phyloP scores from a whole-genome alignment of 1,140 invertebrate genomes.

The Sogatella furcifera region DNA sequence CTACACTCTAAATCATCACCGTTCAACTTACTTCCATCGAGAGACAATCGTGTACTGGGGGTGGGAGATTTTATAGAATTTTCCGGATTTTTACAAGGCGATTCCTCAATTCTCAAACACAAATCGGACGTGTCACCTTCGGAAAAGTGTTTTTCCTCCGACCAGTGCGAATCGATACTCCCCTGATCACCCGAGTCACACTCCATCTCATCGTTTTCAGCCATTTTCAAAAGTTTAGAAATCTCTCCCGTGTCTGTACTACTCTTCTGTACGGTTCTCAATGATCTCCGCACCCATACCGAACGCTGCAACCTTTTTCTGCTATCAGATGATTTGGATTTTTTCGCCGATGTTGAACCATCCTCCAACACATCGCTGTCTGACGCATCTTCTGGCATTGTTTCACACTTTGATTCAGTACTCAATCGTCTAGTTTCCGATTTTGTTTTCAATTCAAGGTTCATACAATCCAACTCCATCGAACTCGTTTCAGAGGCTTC shows the following conservation, averaged over 20 bases:
- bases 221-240: not conserved
- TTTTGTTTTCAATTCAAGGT: no score
- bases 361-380: not conserved
- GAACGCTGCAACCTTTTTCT: not conserved
- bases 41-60: no score
- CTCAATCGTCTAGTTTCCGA: not conserved
- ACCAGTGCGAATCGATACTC: not conserved
- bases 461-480: not conserved
- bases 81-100: not conserved
- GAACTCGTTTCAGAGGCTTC: no score
- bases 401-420: not conserved
- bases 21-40: no score
- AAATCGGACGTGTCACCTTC: not conserved
- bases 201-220: not conserved
- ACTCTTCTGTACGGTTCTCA: not conserved
- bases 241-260: not conserved
- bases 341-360: not conserved
- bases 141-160: not conserved
- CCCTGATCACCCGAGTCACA: not conserved
- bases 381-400: not conserved
- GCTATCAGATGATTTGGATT: not conserved
- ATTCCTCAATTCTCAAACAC: slow-evolving; percentile 1
- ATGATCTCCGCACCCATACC: not conserved
- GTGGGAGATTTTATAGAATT: no score
- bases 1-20: no score